phyloP scores from a whole-genome alignment of 2,888 invertebrate species.

The Micropterix aruncella region DNA sequence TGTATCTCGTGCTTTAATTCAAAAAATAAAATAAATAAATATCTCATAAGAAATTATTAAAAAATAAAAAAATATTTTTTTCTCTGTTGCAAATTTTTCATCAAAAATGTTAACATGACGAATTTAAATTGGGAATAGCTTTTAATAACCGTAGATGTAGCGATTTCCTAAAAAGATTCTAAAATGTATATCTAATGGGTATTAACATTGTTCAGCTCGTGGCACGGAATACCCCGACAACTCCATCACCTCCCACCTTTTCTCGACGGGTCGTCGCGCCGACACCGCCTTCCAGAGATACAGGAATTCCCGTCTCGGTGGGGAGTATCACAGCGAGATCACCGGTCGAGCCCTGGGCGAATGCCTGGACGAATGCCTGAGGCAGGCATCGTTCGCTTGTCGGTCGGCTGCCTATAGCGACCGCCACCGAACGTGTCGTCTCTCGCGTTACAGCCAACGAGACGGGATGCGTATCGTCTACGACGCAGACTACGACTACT shows the following conservation, averaged over 20 bases:
- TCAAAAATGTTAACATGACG: too few species aligned
- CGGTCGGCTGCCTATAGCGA: constrained; percentile 82
- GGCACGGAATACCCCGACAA: constrained; percentile 83
- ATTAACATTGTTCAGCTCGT: constrained; percentile 71
- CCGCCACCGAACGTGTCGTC: constrained; percentile 67
- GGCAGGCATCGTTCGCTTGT: constrained; percentile 83
- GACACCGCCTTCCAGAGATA: constrained; percentile 84
- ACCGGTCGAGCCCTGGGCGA: constrained; percentile 79
- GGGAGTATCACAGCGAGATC: constrained; percentile 82
- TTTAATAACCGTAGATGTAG: too few species aligned
- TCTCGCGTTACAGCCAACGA: constrained; percentile 75
- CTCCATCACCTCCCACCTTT: constrained; percentile 71
- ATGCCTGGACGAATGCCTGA: constrained; percentile 77
- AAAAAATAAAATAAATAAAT: too few species aligned
- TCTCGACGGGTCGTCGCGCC: constrained; percentile 65
- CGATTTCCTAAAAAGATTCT: too few species aligned
- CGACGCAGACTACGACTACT: constrained; percentile 86
- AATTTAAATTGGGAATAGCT: too few species aligned
- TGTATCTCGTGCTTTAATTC: too few species aligned
- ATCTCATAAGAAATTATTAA: too few species aligned
- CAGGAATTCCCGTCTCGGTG: constrained; percentile 72
- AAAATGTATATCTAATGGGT: too few species aligned
- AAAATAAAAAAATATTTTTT: too few species aligned
- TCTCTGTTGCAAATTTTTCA: too few species aligned
- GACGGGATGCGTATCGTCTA: constrained; percentile 81